A percentile compares a stretch with the other conserved stretches of the same genome.
phyloP scores from a whole-genome alignment of 2,797 vertebrate genomes.

The Peromyscus attwateri region DNA sequence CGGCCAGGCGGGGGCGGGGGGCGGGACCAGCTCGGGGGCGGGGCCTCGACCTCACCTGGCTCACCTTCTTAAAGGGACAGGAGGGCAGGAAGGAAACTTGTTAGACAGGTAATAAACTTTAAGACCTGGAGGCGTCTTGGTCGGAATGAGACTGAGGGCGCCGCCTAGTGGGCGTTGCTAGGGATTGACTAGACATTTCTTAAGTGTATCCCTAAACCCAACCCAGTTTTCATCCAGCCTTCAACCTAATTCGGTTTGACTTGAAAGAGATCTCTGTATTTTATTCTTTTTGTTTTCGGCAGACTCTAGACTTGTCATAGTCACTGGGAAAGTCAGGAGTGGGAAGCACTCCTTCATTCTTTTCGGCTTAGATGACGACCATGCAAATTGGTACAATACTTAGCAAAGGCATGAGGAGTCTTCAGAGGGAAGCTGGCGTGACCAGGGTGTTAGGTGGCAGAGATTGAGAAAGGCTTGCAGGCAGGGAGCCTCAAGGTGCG shows the following conservation, averaged over 20 bases:
- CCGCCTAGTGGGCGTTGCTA: conserved; percentile 69
- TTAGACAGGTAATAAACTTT: conserved; percentile 66
- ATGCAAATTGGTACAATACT: not conserved
- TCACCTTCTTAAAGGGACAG: conserved; percentile 84
- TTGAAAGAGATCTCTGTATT: not conserved
- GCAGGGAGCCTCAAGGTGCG: conserved; percentile 66
- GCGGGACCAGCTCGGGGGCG: conserved; percentile 39
- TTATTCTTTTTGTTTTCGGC: not conserved
- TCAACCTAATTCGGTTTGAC: not conserved
- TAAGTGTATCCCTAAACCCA: not conserved
- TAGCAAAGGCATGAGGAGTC: not conserved
- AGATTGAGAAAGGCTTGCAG: conserved; percentile 67
- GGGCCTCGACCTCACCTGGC: conserved; percentile 78
- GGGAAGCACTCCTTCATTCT: not conserved
- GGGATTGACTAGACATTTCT: not conserved
- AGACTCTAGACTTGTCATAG: not conserved
- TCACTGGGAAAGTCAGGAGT: not conserved
- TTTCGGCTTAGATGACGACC: not conserved
- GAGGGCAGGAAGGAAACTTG: conserved; percentile 67
- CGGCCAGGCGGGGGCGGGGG: conserved; percentile 22
- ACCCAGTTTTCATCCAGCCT: not conserved
- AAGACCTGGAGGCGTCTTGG: not conserved
- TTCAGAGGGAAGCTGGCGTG: not conserved
- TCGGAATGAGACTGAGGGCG: conserved; percentile 57
- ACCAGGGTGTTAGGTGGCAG: conserved; percentile 25